These are phyloP conservation scores for Pimephales promelas DNA, from an alignment of 2,113 vertebrate genomes.

Conservation along the genomic window DNA sequence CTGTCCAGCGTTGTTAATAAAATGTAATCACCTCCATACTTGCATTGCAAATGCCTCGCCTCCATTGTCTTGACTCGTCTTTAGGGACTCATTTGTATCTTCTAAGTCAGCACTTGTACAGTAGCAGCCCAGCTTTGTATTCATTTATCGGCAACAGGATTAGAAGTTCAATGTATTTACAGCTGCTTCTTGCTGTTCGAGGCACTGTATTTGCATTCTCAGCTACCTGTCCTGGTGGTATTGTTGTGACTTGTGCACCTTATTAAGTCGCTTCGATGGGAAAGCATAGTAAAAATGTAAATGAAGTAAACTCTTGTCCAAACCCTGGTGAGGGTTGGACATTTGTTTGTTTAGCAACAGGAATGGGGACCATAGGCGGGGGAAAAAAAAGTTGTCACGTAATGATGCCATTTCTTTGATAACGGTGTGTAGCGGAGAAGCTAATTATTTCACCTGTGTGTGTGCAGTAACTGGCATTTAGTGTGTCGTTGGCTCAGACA, in stretches of 20 bases:
- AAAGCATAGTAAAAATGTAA: not conserved
- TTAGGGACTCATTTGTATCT: conserved; percentile 27
- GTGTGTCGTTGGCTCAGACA: conserved; percentile 24
- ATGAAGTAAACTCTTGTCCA: not conserved
- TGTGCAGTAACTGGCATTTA: conserved; percentile 25
- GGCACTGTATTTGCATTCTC: conserved; percentile 1
- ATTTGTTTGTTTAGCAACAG: not conserved
- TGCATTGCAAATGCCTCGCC: conserved; percentile 13
- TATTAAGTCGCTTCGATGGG: not conserved
- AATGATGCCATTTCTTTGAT: conserved; percentile 24
- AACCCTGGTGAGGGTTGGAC: not conserved
- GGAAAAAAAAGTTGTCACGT: not conserved
- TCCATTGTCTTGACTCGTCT: conserved; percentile 13
- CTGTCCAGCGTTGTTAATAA: conserved; percentile 2
- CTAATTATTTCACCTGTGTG: conserved; percentile 24
- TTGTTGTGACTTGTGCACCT: conserved; percentile 17
- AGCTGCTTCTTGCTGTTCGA: conserved; percentile 1
- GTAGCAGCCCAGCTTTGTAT: conserved; percentile 18
- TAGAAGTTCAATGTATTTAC: conserved; percentile 36
- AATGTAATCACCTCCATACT: conserved; percentile 27
- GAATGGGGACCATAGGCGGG: not conserved
- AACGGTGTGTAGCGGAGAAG: not conserved
- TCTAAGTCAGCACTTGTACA: conserved; percentile 40
- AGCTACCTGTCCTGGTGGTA: conserved; percentile 4
- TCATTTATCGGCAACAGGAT: conserved; percentile 26